Evolutionary conservation across 1,140 invertebrate species (phyloP), one percentile per base, ranked within the genome.

Genomic region (Goniozus legneri): DNA sequence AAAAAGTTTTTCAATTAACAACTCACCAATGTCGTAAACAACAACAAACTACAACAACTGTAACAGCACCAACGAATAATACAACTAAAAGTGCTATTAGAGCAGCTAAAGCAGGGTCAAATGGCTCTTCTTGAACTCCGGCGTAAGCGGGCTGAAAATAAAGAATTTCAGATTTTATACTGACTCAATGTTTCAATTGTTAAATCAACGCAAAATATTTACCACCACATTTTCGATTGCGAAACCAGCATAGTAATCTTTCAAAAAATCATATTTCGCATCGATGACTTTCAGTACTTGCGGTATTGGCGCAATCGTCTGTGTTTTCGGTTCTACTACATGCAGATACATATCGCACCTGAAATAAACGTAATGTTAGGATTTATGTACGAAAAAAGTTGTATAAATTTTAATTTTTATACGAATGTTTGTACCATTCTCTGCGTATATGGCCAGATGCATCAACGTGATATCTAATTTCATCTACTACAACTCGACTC

Each of bases 281-380:
- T 95, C 92, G 37, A 94, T 88, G 7, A 85, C 81, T 74, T 91
- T 87, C 2, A 95, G 71, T 7, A 92, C 88, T 47, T 89, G 83
- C 30, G 87, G 83, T 19, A 92, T 86, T 0, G 87, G 81, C 6
- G 88, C 77, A 38, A 94, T 91, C 21, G 85, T 84, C 60, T 87
- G 83, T 0, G 83, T 84, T 51, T 78, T 74, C 2, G 81, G 80
- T 65, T 94, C 87, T 0, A 94, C 88, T 0, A 91, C 88, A 62
- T 92, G 86, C 43, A 95, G 79, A 62, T 91, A 92, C 69, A 95
- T 84, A 64, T 94, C 91, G 64, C 88, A 90, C 88, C 89, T 90
- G 58, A 20, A 73, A 65, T n/a, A n/a, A n/a, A n/a, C n/a, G n/a
- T n/a, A n/a, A n/a, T n/a, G n/a, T n/a, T n/a, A n/a, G n/a, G 15